phyloP scores from a whole-genome alignment of 2,797 vertebrate genomes.

The Rhabdomys pumilio region DNA sequence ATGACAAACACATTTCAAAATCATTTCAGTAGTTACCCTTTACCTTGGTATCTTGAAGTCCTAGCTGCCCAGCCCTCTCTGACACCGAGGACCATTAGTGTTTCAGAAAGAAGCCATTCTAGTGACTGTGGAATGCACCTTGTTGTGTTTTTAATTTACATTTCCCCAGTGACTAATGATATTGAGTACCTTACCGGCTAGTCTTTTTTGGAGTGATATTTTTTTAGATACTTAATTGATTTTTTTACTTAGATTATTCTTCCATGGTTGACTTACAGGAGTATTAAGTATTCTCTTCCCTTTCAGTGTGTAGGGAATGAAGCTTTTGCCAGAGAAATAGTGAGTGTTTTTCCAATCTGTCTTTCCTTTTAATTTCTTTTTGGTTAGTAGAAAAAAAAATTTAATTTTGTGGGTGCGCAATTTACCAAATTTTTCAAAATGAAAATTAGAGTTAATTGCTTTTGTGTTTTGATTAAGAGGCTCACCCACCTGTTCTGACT shows the following conservation, averaged over 20 bases:
- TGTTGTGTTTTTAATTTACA: conserved; percentile 6
- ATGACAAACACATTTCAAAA: not conserved
- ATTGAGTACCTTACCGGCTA: not conserved
- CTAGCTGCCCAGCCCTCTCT: not conserved
- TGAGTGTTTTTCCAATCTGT: conserved; percentile 25
- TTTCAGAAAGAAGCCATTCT: not conserved
- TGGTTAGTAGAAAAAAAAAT: not conserved
- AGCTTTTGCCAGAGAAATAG: conserved; percentile 20
- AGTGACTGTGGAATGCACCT: not conserved
- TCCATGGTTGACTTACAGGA: not conserved
- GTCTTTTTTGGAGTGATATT: not conserved
- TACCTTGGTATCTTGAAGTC: not conserved
- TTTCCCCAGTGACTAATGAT: not conserved
- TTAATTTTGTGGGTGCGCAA: conserved; percentile 11
- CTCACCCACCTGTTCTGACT: conserved; percentile 2
- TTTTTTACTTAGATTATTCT: not conserved
- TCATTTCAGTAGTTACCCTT: not conserved
- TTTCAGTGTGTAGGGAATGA: not conserved
- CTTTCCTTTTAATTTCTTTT: conserved; percentile 45
- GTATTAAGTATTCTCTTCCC: not conserved
- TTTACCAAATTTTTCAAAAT: not conserved
- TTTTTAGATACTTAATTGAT: not conserved
- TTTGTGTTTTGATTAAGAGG: conserved; percentile 28
- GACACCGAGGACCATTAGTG: not conserved
- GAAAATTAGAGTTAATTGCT: conserved; percentile 28